These are phyloP conservation scores for Labroides dimidiatus DNA, from an alignment of 2,797 vertebrate species.

Conservation along the genomic window DNA sequence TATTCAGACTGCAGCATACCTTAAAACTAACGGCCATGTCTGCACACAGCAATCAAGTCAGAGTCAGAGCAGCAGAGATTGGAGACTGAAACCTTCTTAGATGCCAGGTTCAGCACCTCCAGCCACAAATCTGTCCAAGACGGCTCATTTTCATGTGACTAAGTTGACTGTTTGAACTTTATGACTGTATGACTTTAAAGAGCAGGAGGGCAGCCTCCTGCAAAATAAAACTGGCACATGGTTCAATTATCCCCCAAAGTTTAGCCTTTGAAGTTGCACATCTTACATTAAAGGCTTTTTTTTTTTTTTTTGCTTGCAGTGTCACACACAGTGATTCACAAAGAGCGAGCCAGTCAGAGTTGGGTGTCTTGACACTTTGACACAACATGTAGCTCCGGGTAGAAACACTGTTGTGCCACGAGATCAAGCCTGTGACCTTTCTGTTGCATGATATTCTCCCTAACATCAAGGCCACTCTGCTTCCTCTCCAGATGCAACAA, in stretches of 20 bases:
- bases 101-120: neutral
- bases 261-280: conserved; percentile 28
- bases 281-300: conserved; percentile 29
- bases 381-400: conserved; percentile 43
- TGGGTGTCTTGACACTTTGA: conserved; percentile 46
- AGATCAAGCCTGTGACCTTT: conserved; percentile 58
- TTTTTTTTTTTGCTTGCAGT: conserved; percentile 3
- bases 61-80: too few relatives aligned
- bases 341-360: conserved; percentile 19
- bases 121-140: neutral
- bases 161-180: conserved; percentile 43
- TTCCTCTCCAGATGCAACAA: conserved; percentile 56
- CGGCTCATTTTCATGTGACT: conserved; percentile 32
- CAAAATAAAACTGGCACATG: conserved; percentile 56
- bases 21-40: too few relatives aligned
- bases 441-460: conserved; percentile 46
- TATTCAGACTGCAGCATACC: too few relatives aligned
- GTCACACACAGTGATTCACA: conserved; percentile 33
- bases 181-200: conserved; percentile 41
- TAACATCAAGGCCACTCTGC: conserved; percentile 45
- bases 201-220: conserved; percentile 29
- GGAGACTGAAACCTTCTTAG: neutral
- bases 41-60: too few relatives aligned
- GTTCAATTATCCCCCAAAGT: conserved; percentile 52
- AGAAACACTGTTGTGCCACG: conserved; percentile 23